Conservation (phyloP, 1,140 invertebrate genomes). For the Temnothorax longispinosus region DNA sequence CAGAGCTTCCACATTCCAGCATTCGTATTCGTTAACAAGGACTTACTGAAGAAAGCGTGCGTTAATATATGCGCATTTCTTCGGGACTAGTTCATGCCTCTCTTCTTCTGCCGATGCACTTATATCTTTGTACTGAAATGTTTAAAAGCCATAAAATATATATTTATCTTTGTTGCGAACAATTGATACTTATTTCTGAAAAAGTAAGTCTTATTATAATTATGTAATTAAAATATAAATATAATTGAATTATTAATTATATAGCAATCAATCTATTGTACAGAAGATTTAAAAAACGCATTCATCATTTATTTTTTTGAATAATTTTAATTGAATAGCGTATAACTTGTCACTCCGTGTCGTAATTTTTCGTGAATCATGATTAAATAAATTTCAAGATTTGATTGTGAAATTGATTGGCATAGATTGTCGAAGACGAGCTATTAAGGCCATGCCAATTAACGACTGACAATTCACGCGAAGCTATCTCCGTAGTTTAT, state of each 20-base stretch:
- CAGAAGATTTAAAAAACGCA: neutral
- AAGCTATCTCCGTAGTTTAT: slow-evolving; percentile 26
- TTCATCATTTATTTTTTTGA: neutral
- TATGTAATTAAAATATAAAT: neutral
- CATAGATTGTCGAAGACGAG: slow-evolving; percentile 2
- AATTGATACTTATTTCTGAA: neutral
- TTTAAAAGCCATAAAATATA: slow-evolving; percentile 1
- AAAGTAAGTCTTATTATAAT: neutral
- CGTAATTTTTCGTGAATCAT: neutral
- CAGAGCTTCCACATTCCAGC: slow-evolving; percentile 39
- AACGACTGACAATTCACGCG: slow-evolving; percentile 50
- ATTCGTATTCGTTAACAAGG: slow-evolving; percentile 34
- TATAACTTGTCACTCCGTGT: neutral
- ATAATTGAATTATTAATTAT: neutral
- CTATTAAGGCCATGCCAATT: neutral
- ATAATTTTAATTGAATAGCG: slow-evolving; percentile 2
- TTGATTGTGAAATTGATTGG: slow-evolving; percentile 16
- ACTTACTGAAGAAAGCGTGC: slow-evolving; percentile 47
- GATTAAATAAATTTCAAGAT: neutral
- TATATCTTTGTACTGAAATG: neutral
- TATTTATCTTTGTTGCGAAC: neutral
- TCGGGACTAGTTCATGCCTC: slow-evolving; percentile 21
- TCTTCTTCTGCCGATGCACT: neutral
- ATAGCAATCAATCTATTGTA: neutral
- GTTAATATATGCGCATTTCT: slow-evolving; percentile 30